Base-by-base conservation (phyloP, 2,888 invertebrate genomes). In the Andrena flavipes region DNA sequence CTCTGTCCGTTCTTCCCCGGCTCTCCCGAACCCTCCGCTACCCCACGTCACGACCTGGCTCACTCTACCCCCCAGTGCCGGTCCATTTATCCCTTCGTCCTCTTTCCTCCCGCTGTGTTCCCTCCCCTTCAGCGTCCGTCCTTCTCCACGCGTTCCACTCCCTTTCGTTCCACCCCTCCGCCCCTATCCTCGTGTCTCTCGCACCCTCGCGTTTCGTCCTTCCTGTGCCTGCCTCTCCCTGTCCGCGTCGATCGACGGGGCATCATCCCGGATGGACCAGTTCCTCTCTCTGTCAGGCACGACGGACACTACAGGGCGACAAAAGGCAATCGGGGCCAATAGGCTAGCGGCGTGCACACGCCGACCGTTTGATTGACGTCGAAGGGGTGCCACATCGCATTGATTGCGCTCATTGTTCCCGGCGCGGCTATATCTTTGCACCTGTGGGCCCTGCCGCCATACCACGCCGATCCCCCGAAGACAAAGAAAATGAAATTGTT, bases 381-480 rank as follows among this genome's bases (percentile, higher is more conserved):
- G 91, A 90, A 92, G 91, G 90, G 91, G 87, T 82, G 88, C 82
- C 84, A 82, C 87, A 87, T 83, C 87, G 89, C 91, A 92, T 92
- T 93, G 93, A 93, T 93, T 93, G 92, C 91, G 86, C 91, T 91
- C 91, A 93, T 93, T 93, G 93, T 93, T 92, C 92, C 82, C 86
- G 76, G 56, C 73, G 71, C 65, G 75, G 78, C 79, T 89, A 87
- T 86, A 88, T 85, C 87, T 89, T 87, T 83, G 86, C 85, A 87
- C 88, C 88, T 87, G 85, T 83, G 60, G 63, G 60, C 42, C 60
- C 6, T 16, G 26, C n/a, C 51, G 30, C 48, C 26, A 48, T 56
- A 16, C 65, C 23, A 20, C 29, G 7, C 35, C 59, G 56, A 20
- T 30, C 49, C 30, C 56, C 54, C 13, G 60, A 62, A 65, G 59